Evolutionary conservation across 2,113 vertebrate genomes (phyloP).

Genomic region (Dolichotis patagonum): DNA sequence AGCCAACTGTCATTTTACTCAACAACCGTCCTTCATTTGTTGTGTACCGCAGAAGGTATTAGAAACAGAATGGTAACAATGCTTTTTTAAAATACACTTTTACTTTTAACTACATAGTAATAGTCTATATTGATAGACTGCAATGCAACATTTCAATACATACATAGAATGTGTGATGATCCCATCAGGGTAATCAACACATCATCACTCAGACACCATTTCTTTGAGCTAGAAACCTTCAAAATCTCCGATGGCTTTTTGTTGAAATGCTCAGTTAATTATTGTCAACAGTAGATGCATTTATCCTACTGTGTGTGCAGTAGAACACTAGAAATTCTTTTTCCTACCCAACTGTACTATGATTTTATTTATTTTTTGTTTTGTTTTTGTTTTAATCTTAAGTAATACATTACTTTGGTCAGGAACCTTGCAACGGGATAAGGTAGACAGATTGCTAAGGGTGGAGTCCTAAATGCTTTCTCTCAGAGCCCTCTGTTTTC

Average conservation of each 20-base stretch:
- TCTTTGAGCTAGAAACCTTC: background rate
- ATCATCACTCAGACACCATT: background rate
- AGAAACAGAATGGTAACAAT: background rate
- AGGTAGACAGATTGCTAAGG: background rate
- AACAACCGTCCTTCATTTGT: background rate
- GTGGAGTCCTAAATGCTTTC: fast-evolving
- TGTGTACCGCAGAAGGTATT: background rate
- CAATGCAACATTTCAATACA: background rate
- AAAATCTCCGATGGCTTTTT: background rate
- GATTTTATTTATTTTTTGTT: background rate
- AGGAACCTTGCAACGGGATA: background rate
- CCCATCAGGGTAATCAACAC: background rate
- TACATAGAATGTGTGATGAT: background rate
- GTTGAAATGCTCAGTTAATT: background rate
- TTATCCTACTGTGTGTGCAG: background rate
- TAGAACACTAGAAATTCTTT: background rate
- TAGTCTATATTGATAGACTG: background rate
- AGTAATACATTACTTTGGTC: background rate
- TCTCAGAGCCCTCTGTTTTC: background rate
- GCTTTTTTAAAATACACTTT: background rate
- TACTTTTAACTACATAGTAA: background rate
- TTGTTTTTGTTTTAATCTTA: background rate
- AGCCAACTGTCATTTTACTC: background rate
- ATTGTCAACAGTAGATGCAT: background rate
- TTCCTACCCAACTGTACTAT: background rate